Base-by-base conservation (phyloP, 1,140 invertebrate genomes). In the Carposina sasakii region DNA sequence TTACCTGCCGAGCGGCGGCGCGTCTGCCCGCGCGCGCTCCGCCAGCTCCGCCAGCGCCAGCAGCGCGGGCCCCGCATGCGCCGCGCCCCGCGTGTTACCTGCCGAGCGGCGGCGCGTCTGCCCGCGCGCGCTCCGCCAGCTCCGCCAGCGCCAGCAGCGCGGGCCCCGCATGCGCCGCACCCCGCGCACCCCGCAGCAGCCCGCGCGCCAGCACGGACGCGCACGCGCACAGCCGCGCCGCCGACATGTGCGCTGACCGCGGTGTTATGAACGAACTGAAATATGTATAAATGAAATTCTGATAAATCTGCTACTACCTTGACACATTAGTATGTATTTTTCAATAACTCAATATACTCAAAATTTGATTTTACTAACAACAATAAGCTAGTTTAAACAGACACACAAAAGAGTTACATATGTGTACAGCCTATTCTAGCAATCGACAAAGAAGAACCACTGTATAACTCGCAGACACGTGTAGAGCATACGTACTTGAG, bases 401-500 rank as follows among this genome's bases (percentile, higher is more conserved):
- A n/a, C n/a, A n/a, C n/a, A n/a, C n/a, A n/a, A n/a, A n/a, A n/a
- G n/a, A n/a, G n/a, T n/a, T n/a, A n/a, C n/a, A n/a, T n/a, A n/a
- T n/a, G n/a, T n/a, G n/a, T n/a, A n/a, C n/a, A n/a, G n/a, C n/a
- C n/a, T n/a, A n/a, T n/a, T n/a, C n/a, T n/a, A n/a, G n/a, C n/a
- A n/a, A n/a, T n/a, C n/a, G n/a, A n/a, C n/a, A n/a, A n/a, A n/a
- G n/a, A n/a, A n/a, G n/a, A n/a, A n/a, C n/a, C n/a, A n/a, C n/a
- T n/a, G n/a, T n/a, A n/a, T n/a, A n/a, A n/a, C n/a, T n/a, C n/a
- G n/a, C n/a, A n/a, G n/a, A n/a, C n/a, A n/a, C n/a, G n/a, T n/a
- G n/a, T n/a, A n/a, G n/a, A n/a, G 31, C 6, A 8, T 33, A 33
- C 31, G 17, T 55, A 94, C 92, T 90, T 92, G 72, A 93, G 94